These are phyloP conservation scores for Ichneumon xanthorius DNA, from an alignment of 2,888 invertebrate species.

Conservation along the genomic window DNA sequence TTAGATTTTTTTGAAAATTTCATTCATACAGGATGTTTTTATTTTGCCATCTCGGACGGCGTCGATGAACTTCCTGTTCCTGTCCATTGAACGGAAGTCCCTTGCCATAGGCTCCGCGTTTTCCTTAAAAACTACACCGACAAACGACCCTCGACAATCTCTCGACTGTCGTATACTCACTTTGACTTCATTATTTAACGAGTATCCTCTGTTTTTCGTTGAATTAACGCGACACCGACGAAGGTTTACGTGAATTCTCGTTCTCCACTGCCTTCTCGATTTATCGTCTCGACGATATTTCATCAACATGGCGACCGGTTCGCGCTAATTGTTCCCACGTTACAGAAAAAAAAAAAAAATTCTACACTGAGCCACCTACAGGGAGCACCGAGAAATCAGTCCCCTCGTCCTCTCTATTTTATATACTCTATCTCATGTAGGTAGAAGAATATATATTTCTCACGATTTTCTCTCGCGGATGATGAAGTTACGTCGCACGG, in stretches of 20 bases:
- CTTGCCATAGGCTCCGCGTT: constrained; percentile 82
- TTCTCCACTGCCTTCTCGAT: constrained; percentile 77
- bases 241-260: constrained; percentile 73
- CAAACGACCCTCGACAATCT: constrained; percentile 68
- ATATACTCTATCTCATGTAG: neutral
- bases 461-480: neutral
- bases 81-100: constrained; percentile 84
- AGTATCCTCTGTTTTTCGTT: constrained; percentile 68
- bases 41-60: constrained; percentile 78
- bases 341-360: constrained; percentile 32
- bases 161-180: constrained; percentile 77
- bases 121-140: constrained; percentile 73
- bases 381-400: constrained; percentile 6
- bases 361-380: neutral
- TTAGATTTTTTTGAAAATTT: constrained; percentile 74
- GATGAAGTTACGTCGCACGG: constrained; percentile 3
- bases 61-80: constrained; percentile 84
- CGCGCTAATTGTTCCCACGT: constrained; percentile 75
- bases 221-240: constrained; percentile 70
- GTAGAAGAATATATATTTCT: neutral
- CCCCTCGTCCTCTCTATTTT: neutral
- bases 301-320: constrained; percentile 82
- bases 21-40: constrained; percentile 83
- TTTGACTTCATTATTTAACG: constrained; percentile 76
- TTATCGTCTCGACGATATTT: constrained; percentile 78